A percentile compares a stretch with the other conserved stretches of the same genome.
phyloP scores from a whole-genome alignment of 2,113 vertebrate genomes.

The Peucedramus taeniatus region DNA sequence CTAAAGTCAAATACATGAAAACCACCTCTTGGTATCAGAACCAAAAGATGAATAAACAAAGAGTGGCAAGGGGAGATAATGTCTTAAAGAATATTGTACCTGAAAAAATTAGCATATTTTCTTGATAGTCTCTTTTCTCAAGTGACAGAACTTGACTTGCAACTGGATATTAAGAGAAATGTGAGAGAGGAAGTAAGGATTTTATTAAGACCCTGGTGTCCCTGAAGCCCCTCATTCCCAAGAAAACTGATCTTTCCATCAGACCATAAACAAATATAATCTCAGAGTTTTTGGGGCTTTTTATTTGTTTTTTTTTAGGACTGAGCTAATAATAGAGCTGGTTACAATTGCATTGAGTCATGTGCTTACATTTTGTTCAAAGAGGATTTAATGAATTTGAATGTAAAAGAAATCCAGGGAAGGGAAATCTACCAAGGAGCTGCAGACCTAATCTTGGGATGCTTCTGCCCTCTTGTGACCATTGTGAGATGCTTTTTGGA shows the following conservation, averaged over 20 bases:
- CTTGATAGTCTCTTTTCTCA: neutral
- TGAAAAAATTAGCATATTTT: neutral
- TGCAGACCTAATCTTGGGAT: neutral
- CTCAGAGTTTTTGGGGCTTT: neutral
- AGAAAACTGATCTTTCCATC: neutral
- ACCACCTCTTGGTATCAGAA: neutral
- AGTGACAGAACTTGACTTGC: neutral
- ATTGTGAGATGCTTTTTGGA: neutral
- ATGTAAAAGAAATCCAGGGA: neutral
- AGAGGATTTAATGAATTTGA: neutral
- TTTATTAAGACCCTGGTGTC: neutral
- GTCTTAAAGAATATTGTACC: neutral
- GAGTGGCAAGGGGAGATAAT: neutral
- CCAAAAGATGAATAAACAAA: neutral
- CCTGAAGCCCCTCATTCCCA: neutral
- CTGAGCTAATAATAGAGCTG: neutral
- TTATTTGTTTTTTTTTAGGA: neutral
- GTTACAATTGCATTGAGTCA: neutral
- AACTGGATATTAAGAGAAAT: neutral
- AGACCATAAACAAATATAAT: neutral
- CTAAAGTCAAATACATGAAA: neutral
- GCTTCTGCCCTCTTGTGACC: constrained; percentile 50
- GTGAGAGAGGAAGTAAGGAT: neutral
- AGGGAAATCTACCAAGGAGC: neutral
- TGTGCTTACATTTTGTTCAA: neutral